These are phyloP conservation scores for Gallinago undulata DNA, from an alignment of 2,113 vertebrate genomes.

Conservation along the genomic window DNA sequence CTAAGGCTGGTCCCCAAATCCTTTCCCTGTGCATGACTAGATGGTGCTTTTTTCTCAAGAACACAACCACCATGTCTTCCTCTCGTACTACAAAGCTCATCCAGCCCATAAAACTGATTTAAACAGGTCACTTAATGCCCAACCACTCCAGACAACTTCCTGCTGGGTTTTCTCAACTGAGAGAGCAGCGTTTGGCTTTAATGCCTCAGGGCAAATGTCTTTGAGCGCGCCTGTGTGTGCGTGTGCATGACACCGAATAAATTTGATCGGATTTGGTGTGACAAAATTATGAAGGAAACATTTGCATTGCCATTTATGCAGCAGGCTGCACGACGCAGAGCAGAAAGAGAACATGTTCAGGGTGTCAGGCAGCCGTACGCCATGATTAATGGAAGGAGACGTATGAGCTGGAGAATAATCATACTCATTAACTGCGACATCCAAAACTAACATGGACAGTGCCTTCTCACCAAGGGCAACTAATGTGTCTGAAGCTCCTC, in stretches of 20 bases:
- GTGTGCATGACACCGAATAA: not conserved
- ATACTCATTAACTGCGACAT: not conserved
- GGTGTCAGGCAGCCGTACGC: not conserved
- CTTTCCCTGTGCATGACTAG: not conserved
- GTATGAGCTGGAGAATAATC: not conserved
- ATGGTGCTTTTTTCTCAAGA: not conserved
- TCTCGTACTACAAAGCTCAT: not conserved
- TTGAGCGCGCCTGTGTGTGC: not conserved
- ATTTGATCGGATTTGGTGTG: slow-evolving; percentile 50
- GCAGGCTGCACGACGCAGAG: not conserved
- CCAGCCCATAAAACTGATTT: not conserved
- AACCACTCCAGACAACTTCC: not conserved
- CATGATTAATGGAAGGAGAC: not conserved
- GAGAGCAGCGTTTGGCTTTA: slow-evolving; percentile 4
- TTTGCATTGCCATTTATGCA: slow-evolving; percentile 6
- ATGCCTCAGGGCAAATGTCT: not conserved
- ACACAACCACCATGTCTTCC: not conserved
- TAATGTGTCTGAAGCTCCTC: not conserved
- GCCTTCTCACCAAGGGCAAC: not conserved
- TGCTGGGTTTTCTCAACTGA: not conserved
- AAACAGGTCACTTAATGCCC: slow-evolving; percentile 17
- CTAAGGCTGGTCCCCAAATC: not conserved
- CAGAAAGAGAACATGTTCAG: slow-evolving; percentile 36
- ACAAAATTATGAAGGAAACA: slow-evolving; percentile 44
- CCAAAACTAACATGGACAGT: not conserved